Percentiles rank a stretch among this genome's conserved stretches.
These are phyloP conservation scores for Nestor notabilis DNA, from an alignment of 2,113 vertebrate species.

Conservation along the genomic window DNA sequence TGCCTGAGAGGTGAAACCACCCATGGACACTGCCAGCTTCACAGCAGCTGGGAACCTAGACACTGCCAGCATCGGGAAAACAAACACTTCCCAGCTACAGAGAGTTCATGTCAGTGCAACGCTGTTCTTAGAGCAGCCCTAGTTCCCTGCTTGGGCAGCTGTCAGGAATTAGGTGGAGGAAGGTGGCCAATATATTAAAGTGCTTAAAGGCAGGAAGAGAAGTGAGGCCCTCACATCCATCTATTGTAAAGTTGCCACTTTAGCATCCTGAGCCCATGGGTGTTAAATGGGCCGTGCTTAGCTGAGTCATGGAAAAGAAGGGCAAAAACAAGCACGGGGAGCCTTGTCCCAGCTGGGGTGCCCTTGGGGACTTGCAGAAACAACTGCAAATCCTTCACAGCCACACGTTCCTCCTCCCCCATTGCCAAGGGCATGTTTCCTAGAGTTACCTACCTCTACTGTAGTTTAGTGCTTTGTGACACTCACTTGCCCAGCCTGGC, in stretches of 20 bases:
- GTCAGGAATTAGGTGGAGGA: conserved; percentile 66
- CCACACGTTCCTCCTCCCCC: neutral
- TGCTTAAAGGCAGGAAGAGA: conserved; percentile 65
- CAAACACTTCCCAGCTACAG: conserved; percentile 11
- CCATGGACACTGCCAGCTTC: neutral
- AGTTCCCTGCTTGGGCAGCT: conserved; percentile 55
- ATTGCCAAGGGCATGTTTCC: neutral
- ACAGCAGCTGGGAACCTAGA: neutral
- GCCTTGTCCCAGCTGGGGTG: neutral
- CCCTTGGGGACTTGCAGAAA: conserved; percentile 25
- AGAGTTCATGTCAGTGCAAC: conserved; percentile 13
- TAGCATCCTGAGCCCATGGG: conserved; percentile 63
- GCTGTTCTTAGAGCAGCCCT: neutral
- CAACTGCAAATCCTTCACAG: neutral
- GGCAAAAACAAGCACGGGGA: conserved; percentile 11
- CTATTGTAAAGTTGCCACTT: conserved; percentile 72
- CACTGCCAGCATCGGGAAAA: neutral
- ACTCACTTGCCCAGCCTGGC: neutral
- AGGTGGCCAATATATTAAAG: conserved; percentile 58
- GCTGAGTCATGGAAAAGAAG: conserved; percentile 68
- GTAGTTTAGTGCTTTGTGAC: neutral
- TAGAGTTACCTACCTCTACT: neutral
- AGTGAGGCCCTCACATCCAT: conserved; percentile 66
- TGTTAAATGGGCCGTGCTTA: conserved; percentile 28
- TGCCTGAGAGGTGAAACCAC: neutral